These are phyloP conservation scores for Drosophila paramelanica DNA, from an alignment of 2,888 invertebrate genomes.

Conservation along the genomic window DNA sequence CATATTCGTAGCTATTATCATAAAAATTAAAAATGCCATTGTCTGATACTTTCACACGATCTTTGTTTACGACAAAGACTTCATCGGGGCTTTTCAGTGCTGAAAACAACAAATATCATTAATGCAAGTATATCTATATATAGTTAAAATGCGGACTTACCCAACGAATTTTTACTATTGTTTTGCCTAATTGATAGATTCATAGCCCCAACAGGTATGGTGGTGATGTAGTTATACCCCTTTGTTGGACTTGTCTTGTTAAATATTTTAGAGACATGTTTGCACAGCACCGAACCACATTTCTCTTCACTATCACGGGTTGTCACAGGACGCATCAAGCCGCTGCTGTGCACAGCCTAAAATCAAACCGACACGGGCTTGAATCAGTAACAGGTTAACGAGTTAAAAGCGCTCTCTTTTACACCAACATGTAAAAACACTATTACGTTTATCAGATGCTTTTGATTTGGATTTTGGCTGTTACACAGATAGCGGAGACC, in stretches of 20 bases:
- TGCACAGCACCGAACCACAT: constrained; percentile 87
- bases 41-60: constrained; percentile 87
- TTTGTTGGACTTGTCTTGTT: constrained; percentile 90
- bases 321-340: constrained; percentile 81
- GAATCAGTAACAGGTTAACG: background rate
- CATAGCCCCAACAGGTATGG: constrained; percentile 93
- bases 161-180: constrained; percentile 92
- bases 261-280: constrained; percentile 92
- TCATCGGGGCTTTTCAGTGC: constrained; percentile 91
- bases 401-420: too few relatives aligned
- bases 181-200: constrained; percentile 93
- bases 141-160: constrained; percentile 86
- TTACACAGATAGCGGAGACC: constrained; percentile 5
- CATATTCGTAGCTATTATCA: constrained; percentile 92
- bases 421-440: too few relatives aligned
- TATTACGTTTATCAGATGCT: too few relatives aligned
- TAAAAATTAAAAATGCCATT: constrained; percentile 90
- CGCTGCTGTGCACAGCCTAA: constrained; percentile 82
- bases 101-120: constrained; percentile 79
- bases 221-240: constrained; percentile 93
- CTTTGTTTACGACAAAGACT: constrained; percentile 92
- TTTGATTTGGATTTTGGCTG: too few relatives aligned
- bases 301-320: constrained; percentile 78
- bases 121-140: background rate
- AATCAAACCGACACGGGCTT: background rate